Evolutionary conservation across 2,113 vertebrate genomes (phyloP), one percentile per base, ranked within the genome.

Genomic region (Gavialis gangeticus): DNA sequence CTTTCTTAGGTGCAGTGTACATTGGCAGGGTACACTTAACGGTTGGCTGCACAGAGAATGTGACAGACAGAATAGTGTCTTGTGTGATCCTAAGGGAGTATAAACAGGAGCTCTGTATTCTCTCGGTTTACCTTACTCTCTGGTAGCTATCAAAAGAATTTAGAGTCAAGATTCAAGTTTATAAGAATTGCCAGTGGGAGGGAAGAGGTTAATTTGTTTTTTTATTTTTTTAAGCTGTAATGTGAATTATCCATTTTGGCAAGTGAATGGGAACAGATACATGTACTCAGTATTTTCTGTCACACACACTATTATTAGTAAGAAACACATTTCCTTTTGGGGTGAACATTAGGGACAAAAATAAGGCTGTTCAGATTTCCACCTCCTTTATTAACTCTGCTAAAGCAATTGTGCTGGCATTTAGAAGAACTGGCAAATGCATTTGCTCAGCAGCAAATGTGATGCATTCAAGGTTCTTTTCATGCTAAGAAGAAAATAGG

Each of bases 241-340:
- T 92, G 84, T 96, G 92, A 96, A 97, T 94, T 80, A 90, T 93
- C 94, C 79, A 2, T 94, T 95, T 97, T 97, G 97, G 97, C 95
- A 97, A 94, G 92, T 88, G 93, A 96, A 96, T 88, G 93, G 93
- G 96, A 97, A 96, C 95, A 96, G 96, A 98, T 96, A 97, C 96
- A 77, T 63, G 96, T 79, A 85, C 95, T 94, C 82, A 86, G 92
- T 97, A 87, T 96, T 97, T 98, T 97, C 89, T 96, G 94, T 97
- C 92, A 97, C 96, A 84, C 81, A 82, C 85, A 93, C 96, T 98
- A 94, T 96, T 98, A 97, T 98, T 98, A 98, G 94, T 79, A 97
- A 97, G 94, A 96, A 97, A 97, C 92, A 96, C 91, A 93, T 97
- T 98, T 98, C 97, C 97, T 98, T 98, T 97, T 88, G 97, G 97